Evolutionary conservation across 2,797 vertebrate species (phyloP).

Genomic region (Tragopan temminckii): DNA sequence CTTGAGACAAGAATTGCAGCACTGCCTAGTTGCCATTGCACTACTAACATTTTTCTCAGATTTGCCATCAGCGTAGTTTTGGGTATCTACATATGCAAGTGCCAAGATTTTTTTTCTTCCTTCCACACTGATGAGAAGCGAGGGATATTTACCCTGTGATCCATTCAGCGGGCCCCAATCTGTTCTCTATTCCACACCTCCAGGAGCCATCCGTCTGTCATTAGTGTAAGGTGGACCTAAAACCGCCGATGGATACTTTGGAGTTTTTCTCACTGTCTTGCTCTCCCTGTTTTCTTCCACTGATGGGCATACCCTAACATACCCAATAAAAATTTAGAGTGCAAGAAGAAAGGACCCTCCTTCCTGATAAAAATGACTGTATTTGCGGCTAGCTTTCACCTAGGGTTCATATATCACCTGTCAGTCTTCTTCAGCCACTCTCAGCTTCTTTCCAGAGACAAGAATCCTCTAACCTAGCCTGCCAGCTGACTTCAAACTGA

Average conservation of each 20-base stretch:
- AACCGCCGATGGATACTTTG: not conserved
- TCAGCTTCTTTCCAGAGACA: not conserved
- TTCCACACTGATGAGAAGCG: fast-evolving
- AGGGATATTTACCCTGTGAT: fast-evolving
- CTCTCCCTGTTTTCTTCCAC: not conserved
- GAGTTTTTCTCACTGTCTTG: not conserved
- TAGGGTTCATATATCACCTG: not conserved
- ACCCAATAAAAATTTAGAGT: not conserved
- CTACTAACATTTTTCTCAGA: not conserved
- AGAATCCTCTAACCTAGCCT: not conserved
- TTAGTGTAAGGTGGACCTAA: not conserved
- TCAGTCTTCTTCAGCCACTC: not conserved
- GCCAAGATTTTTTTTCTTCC: not conserved
- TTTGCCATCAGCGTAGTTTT: not conserved
- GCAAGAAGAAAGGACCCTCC: not conserved
- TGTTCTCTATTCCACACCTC: not conserved
- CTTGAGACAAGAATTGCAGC: not conserved
- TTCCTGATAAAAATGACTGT: not conserved
- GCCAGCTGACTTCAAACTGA: not conserved
- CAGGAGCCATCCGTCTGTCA: not conserved
- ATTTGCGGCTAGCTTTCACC: not conserved
- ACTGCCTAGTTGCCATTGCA: not conserved
- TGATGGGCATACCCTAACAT: not conserved
- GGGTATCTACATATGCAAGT: not conserved
- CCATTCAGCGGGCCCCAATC: fast-evolving